These are phyloP conservation scores for Nothoprocta pentlandii DNA, from an alignment of 2,113 vertebrate species.

Conservation along the genomic window DNA sequence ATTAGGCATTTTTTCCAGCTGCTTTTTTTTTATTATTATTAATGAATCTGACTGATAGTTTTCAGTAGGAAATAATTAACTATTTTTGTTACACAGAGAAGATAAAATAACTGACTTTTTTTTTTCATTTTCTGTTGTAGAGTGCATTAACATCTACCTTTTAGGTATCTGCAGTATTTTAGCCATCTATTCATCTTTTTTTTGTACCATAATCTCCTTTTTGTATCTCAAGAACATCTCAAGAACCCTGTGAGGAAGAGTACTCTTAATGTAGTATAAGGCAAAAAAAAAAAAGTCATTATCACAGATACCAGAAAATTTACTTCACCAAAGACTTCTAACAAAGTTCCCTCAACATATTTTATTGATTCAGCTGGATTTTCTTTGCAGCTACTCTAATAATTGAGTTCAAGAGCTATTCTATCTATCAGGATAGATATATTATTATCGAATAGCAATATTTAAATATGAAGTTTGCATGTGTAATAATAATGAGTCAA, in stretches of 20 bases:
- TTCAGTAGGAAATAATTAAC: not conserved
- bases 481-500: not conserved
- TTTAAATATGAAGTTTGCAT: not conserved
- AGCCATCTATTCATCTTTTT: not conserved
- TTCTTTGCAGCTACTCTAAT: not conserved
- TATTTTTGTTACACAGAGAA: not conserved
- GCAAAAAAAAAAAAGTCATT: not conserved
- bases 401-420: not conserved
- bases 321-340: not conserved
- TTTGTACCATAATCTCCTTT: not conserved
- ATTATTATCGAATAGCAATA: not conserved
- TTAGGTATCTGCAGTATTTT: not conserved
- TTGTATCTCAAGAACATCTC: not conserved
- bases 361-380: not conserved
- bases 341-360: not conserved
- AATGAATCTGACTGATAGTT: not conserved
- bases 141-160: not conserved
- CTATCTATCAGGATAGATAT: not conserved
- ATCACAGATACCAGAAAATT: not conserved
- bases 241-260: not conserved
- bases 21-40: not conserved
- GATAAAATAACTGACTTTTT: not conserved
- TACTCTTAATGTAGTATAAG: not conserved
- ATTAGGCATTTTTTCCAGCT: not conserved
- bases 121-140: not conserved